Evolutionary conservation across 2,797 vertebrate genomes (phyloP).

Genomic region (Scolopax bukidnonensis): DNA sequence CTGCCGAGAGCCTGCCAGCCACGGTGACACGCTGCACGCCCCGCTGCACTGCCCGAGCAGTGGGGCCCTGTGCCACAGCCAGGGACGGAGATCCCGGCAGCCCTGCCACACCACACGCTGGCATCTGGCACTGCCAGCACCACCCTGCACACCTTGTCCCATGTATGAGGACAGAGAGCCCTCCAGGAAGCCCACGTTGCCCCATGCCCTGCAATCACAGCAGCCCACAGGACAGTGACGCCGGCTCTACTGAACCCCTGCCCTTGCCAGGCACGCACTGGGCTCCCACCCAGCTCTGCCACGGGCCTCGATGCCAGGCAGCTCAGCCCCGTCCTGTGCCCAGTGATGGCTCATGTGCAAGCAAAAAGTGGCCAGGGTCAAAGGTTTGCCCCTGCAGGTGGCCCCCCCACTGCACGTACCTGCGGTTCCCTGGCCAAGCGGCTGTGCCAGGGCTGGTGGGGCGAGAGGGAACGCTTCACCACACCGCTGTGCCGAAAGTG

Average conservation of each 20-base stretch:
- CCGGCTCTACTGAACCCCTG: background rate
- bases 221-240: fast-evolving
- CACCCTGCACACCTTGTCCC: background rate
- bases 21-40: fast-evolving
- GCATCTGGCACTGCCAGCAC: background rate
- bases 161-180: fast-evolving
- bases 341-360: fast-evolving
- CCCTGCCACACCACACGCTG: fast-evolving
- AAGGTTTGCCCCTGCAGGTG: background rate
- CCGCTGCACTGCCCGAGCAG: fast-evolving
- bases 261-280: fast-evolving
- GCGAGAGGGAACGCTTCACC: conserved; percentile 89
- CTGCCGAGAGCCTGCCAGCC: background rate
- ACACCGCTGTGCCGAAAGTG: conserved; percentile 81
- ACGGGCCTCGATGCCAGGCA: background rate
- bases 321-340: background rate
- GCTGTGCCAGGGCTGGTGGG: conserved; percentile 85
- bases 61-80: background rate
- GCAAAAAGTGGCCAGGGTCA: fast-evolving
- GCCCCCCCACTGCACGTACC: background rate
- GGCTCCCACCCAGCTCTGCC: background rate
- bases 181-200: background rate
- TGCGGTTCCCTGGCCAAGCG: conserved; percentile 60
- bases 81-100: background rate
- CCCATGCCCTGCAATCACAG: fast-evolving